These are phyloP conservation scores for Haemorhous mexicanus DNA, from an alignment of 2,113 vertebrate species.

Conservation along the genomic window DNA sequence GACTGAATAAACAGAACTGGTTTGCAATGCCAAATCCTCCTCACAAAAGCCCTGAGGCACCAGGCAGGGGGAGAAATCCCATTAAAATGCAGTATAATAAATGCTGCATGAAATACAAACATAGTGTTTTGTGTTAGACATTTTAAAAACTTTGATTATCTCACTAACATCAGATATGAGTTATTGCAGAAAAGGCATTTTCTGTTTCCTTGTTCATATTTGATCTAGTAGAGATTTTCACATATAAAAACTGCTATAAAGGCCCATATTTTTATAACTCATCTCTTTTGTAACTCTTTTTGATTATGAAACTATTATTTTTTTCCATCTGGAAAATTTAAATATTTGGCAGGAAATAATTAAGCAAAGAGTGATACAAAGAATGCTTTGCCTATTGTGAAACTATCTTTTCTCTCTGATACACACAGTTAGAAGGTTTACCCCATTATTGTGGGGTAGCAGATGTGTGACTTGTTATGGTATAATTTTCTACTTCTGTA, in stretches of 20 bases:
- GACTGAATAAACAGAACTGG: not conserved
- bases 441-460: not conserved
- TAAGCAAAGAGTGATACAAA: not conserved
- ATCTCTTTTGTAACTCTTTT: not conserved
- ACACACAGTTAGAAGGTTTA: not conserved
- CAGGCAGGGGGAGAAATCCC: not conserved
- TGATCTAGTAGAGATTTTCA: not conserved
- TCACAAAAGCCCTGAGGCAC: slow-evolving; percentile 17
- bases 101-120: not conserved
- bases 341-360: slow-evolving; percentile 10
- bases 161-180: not conserved
- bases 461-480: not conserved
- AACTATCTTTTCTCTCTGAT: not conserved
- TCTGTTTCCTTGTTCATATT: not conserved
- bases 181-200: not conserved
- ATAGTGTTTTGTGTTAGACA: not conserved
- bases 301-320: not conserved
- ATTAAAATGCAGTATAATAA: not conserved
- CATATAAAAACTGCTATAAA: not conserved
- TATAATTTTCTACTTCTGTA: not conserved
- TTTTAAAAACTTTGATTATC: not conserved
- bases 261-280: not conserved
- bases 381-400: not conserved
- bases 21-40: slow-evolving; percentile 5
- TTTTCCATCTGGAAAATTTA: not conserved